Evolutionary conservation across 2,113 vertebrate species (phyloP).

Genomic region (Cynopterus brachyotis): DNA sequence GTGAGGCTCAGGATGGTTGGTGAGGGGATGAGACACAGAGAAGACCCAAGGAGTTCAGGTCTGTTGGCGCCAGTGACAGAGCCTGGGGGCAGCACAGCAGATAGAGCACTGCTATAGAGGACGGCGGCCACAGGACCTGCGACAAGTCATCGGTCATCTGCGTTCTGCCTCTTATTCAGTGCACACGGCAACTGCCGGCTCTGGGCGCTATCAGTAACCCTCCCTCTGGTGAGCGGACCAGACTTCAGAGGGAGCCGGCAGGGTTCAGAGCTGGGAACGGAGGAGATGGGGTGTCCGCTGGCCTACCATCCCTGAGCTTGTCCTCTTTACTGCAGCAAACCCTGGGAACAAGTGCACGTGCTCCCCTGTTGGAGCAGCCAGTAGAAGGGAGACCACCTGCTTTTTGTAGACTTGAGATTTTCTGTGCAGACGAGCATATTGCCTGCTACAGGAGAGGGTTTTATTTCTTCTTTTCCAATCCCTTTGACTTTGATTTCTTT

Average conservation of each 20-base stretch:
- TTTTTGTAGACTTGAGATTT: background rate
- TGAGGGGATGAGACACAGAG: background rate
- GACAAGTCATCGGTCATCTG: too few species aligned
- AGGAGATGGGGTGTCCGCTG: background rate
- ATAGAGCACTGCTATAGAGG: rapidly evolving
- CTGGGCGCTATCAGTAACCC: background rate
- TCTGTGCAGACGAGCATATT: background rate
- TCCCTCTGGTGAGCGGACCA: background rate
- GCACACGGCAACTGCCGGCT: rapidly evolving
- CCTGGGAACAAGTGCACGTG: background rate
- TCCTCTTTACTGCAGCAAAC: background rate
- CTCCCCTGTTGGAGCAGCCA: too few species aligned
- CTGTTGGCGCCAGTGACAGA: background rate
- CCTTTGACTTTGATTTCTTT: background rate
- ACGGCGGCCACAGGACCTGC: background rate
- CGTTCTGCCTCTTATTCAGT: background rate
- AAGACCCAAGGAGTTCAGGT: background rate
- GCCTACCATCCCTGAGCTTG: background rate
- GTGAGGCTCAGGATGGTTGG: background rate
- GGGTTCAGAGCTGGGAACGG: background rate
- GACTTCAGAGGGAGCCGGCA: background rate
- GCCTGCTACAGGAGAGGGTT: background rate
- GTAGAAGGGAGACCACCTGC: background rate
- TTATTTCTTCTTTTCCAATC: background rate
- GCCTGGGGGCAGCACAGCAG: background rate